phyloP scores from a whole-genome alignment of 2,797 vertebrate species.

The Silurus aristotelis region DNA sequence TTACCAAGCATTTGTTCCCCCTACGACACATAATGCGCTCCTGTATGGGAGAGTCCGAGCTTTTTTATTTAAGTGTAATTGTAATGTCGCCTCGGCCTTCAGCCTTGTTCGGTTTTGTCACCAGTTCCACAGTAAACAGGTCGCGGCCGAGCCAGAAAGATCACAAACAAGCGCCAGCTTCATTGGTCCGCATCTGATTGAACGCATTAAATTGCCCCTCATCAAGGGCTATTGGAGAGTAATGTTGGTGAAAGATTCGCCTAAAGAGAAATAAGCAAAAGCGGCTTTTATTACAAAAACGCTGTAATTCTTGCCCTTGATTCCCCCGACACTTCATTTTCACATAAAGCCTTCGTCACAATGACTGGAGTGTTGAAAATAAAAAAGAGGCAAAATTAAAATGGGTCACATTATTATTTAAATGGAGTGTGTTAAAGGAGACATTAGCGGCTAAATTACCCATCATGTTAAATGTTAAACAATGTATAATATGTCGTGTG shows the following conservation, averaged over 20 bases:
- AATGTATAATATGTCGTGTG: background rate
- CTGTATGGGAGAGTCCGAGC: conserved; percentile 65
- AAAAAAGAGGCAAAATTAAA: conserved; percentile 27
- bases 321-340: conserved; percentile 69
- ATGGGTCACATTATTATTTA: conserved; percentile 38
- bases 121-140: conserved; percentile 38
- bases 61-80: conserved; percentile 69
- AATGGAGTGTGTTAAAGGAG: conserved; percentile 45
- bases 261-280: conserved; percentile 67
- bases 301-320: conserved; percentile 63
- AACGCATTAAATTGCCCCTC: conserved; percentile 70
- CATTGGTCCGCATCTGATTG: conserved; percentile 72
- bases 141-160: conserved; percentile 12
- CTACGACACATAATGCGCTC: conserved; percentile 76
- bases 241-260: conserved; percentile 65
- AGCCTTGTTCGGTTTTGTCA: conserved; percentile 57
- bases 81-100: conserved; percentile 65
- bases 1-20: conserved; percentile 68
- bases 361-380: conserved; percentile 56
- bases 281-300: conserved; percentile 64
- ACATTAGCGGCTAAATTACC: conserved; percentile 37
- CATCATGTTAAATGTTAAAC: conserved; percentile 27
- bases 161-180: conserved; percentile 59
- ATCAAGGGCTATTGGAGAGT: conserved; percentile 71
- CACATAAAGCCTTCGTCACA: conserved; percentile 66